Evolutionary conservation across 2,113 vertebrate genomes (phyloP).

Genomic region (Rhinoptilus africanus): DNA sequence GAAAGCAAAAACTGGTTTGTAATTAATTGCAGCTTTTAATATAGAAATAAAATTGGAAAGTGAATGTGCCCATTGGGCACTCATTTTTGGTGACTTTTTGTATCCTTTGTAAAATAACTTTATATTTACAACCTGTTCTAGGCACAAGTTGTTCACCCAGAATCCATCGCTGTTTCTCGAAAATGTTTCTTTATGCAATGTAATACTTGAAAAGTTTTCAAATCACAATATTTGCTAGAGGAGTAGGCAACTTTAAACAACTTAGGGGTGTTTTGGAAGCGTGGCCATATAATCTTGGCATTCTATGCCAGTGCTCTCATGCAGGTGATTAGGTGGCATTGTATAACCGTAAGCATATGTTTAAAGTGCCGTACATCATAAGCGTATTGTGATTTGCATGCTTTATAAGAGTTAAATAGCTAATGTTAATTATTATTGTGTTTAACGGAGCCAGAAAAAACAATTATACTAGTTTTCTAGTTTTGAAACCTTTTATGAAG

Average conservation of each 20-base stretch:
- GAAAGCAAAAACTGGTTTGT: conserved; percentile 74
- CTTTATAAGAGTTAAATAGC: conserved; percentile 61
- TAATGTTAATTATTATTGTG: conserved; percentile 68
- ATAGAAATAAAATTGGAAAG: conserved; percentile 66
- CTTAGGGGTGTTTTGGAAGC: conserved; percentile 38
- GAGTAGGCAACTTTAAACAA: conserved; percentile 25
- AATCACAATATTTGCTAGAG: conserved; percentile 40
- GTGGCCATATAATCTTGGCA: neutral
- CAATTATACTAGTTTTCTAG: conserved; percentile 54
- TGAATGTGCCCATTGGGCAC: conserved; percentile 25
- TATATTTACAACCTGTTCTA: conserved; percentile 17
- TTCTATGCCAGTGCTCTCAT: conserved; percentile 37
- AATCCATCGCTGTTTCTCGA: neutral
- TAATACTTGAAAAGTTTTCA: conserved; percentile 36
- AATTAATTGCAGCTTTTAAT: conserved; percentile 79
- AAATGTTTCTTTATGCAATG: neutral
- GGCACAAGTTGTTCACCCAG: neutral
- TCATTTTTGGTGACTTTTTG: conserved; percentile 46
- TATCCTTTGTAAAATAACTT: conserved; percentile 42
- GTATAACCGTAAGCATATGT: conserved; percentile 42
- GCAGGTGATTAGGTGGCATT: conserved; percentile 64
- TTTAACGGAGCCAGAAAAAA: conserved; percentile 71
- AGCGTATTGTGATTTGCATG: conserved; percentile 32
- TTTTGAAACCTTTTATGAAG: conserved; percentile 66
- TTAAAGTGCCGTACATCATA: conserved; percentile 52